Conservation (phyloP, 2,888 invertebrate genomes). For the Platycheirus rosarum region DNA sequence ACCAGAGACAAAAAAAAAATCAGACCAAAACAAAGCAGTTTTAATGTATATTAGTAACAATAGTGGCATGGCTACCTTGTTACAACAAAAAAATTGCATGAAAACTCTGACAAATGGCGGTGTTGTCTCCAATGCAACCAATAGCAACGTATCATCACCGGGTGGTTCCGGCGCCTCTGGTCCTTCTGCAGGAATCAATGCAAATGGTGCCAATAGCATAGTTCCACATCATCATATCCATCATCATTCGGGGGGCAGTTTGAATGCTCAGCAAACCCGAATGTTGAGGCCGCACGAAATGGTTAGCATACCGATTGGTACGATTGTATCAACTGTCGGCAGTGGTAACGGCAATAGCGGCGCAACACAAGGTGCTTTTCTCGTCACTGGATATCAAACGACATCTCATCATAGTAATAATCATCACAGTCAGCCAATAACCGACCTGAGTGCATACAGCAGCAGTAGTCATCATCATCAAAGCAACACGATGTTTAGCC, state of each 20-base stretch:
- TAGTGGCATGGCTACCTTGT: conserved; percentile 89
- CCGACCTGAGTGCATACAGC: conserved; percentile 66
- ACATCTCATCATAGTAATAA: conserved; percentile 58
- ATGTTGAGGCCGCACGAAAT: conserved; percentile 81
- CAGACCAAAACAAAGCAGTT: conserved; percentile 40
- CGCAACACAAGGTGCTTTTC: conserved; percentile 75
- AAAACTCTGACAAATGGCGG: conserved; percentile 88
- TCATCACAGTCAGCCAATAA: conserved; percentile 66
- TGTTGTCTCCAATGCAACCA: conserved; percentile 60
- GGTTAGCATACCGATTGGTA: conserved; percentile 81
- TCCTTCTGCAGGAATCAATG: conserved; percentile 63
- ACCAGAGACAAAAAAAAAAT: conserved; percentile 6
- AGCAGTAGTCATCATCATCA: conserved; percentile 75
- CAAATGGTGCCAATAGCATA: conserved; percentile 69
- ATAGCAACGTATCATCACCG: conserved; percentile 64
- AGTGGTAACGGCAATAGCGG: conserved; percentile 73
- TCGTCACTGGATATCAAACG: conserved; percentile 75
- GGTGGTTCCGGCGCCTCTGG: conserved; percentile 58
- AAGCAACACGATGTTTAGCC: conserved; percentile 70
- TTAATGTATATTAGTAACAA: conserved; percentile 79
- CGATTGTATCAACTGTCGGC: conserved; percentile 77
- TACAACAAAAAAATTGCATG: conserved; percentile 93
- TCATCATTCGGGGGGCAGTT: conserved; percentile 56
- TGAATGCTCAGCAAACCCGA: conserved; percentile 67
- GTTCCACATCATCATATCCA: conserved; percentile 76